Evolutionary conservation across 2,113 vertebrate genomes (phyloP).

Genomic region (Podarcis muralis): DNA sequence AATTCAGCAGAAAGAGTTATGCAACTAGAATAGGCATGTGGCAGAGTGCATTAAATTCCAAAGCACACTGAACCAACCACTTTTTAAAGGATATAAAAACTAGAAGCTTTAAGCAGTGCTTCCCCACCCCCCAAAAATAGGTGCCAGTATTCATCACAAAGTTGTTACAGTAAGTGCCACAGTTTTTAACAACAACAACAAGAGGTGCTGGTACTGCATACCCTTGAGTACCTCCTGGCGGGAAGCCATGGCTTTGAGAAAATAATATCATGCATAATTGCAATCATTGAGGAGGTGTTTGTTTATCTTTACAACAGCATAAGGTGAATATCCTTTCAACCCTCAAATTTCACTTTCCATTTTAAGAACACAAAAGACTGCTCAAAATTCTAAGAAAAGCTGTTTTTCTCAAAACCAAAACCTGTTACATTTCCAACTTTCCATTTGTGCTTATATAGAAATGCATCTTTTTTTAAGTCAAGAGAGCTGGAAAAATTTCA

Average conservation of each 20-base stretch:
- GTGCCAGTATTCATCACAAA: no score
- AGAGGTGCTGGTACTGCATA: no score
- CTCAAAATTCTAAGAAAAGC: neutral
- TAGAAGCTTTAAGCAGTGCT: neutral
- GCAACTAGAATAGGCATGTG: neutral
- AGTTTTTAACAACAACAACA: no score
- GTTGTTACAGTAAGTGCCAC: no score
- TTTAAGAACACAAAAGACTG: neutral
- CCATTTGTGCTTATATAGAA: constrained; percentile 1
- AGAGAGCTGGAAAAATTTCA: neutral
- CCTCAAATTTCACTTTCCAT: neutral
- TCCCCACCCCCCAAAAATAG: no score
- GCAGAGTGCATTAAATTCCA: neutral
- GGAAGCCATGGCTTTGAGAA: neutral
- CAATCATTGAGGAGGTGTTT: neutral
- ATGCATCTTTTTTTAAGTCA: neutral
- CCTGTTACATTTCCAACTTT: neutral
- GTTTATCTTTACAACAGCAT: neutral
- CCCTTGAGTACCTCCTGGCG: no score
- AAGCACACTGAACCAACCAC: neutral
- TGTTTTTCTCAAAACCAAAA: neutral
- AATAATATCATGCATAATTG: neutral
- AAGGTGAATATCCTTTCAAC: neutral
- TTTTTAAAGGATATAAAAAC: neutral
- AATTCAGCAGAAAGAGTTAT: neutral